Evolutionary conservation across 2,113 vertebrate species (phyloP).

Genomic region (Grallaria varia): DNA sequence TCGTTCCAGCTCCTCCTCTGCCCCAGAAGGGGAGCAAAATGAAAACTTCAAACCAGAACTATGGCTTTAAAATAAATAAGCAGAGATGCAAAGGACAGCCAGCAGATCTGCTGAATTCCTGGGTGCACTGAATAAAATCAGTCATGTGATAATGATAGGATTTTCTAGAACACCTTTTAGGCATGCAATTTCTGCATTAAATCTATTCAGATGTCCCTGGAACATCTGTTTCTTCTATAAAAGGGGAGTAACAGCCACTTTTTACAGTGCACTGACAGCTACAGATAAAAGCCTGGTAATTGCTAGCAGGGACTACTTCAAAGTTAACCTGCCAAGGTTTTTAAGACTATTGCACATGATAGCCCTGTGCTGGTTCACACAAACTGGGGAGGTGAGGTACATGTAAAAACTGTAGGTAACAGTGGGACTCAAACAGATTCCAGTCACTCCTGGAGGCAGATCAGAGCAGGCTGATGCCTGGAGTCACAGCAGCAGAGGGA

Average conservation of each 20-base stretch:
- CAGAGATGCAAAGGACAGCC: neutral
- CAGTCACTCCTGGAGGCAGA: neutral
- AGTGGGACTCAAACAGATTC: neutral
- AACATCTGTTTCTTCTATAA: conserved; percentile 42
- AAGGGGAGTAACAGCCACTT: neutral
- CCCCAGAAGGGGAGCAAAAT: neutral
- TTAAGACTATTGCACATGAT: neutral
- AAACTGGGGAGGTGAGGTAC: neutral
- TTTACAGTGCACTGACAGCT: conserved; percentile 23
- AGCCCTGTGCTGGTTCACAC: neutral
- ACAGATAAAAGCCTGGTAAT: conserved; percentile 28
- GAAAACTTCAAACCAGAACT: neutral
- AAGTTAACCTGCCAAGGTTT: neutral
- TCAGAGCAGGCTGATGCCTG: neutral
- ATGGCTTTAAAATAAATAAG: neutral
- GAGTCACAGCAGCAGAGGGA: neutral
- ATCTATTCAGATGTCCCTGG: conserved; percentile 11
- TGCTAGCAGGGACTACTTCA: neutral
- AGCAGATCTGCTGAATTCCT: conserved; percentile 23
- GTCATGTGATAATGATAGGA: conserved; percentile 44
- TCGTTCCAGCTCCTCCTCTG: neutral
- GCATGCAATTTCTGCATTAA: conserved; percentile 12
- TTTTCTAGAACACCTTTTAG: conserved; percentile 64
- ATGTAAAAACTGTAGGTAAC: neutral
- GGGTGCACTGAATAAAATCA: conserved; percentile 43